Conservation (phyloP, 2,888 invertebrate species). For the Hemistola chrysoprasaria region DNA sequence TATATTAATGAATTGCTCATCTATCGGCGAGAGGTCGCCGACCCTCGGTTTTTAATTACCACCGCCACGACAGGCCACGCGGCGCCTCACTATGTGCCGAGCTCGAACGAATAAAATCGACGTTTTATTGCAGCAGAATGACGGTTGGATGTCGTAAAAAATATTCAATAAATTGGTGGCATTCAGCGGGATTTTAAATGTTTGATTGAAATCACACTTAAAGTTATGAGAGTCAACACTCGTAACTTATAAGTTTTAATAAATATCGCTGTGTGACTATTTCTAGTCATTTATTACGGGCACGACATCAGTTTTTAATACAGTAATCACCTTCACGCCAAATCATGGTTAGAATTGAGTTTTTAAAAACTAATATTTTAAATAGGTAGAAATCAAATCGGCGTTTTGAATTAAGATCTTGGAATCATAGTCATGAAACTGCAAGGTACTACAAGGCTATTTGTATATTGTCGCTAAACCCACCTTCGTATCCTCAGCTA, state of each 20-base stretch:
- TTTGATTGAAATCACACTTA: conserved; percentile 24
- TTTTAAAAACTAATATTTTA: too few species aligned
- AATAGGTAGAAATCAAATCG: too few species aligned
- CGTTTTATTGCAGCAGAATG: conserved; percentile 36
- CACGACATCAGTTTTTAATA: conserved; percentile 2
- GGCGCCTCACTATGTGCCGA: conserved; percentile 31
- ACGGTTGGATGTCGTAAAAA: conserved; percentile 33
- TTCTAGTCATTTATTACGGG: conserved; percentile 1
- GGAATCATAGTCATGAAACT: too few species aligned
- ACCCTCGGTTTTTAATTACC: conserved; percentile 69
- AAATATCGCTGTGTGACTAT: background rate
- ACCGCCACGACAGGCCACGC: conserved; percentile 43
- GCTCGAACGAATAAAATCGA: conserved; percentile 32
- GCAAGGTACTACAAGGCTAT: too few species aligned
- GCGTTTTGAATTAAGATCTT: too few species aligned
- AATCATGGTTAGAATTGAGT: too few species aligned
- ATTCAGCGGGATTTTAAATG: conserved; percentile 35
- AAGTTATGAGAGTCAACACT: conserved; percentile 13
- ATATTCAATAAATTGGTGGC: conserved; percentile 37
- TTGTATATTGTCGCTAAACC: too few species aligned
- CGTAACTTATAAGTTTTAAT: conserved; percentile 14
- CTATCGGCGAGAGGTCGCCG: conserved; percentile 54
- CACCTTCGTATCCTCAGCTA: conserved; percentile 44
- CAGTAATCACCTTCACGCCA: conserved; percentile 3
- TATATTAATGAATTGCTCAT: conserved; percentile 80